Percentiles rank a stretch among this genome's conserved stretches.
Conservation (phyloP, 53 echinoderm and acorn worm species). For the Patiria pectinifera region DNA sequence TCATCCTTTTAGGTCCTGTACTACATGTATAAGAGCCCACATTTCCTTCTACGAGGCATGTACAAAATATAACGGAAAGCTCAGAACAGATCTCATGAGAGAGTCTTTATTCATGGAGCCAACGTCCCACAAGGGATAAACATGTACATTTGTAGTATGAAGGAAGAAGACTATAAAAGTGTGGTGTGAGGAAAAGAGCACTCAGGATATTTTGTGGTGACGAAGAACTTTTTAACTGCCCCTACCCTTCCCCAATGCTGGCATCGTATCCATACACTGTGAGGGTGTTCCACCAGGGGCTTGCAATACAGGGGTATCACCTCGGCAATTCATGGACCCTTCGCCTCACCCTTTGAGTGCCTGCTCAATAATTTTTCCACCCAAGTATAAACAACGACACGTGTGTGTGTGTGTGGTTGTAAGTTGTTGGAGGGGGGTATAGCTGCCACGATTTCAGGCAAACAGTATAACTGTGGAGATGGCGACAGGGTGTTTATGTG, state of each 20-base stretch:
- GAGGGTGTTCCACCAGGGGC: background rate
- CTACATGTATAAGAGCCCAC: too few relatives aligned
- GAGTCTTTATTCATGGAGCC: too few relatives aligned
- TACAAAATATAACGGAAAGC: too few relatives aligned
- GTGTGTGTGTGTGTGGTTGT: conserved; percentile 2
- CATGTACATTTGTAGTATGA: too few relatives aligned
- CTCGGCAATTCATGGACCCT: background rate
- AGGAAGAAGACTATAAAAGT: too few relatives aligned
- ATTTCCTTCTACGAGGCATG: too few relatives aligned
- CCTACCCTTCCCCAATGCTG: background rate
- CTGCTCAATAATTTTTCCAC: background rate
- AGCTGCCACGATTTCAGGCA: background rate
- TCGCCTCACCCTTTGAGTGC: conserved; percentile 21
- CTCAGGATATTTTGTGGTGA: background rate
- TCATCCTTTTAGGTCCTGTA: background rate
- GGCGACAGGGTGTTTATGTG: conserved; percentile 26
- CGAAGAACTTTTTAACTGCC: background rate
- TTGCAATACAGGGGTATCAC: background rate
- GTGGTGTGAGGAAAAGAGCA: background rate
- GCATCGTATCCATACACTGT: background rate
- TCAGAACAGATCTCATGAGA: too few relatives aligned
- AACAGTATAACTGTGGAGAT: background rate
- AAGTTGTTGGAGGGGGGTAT: background rate
- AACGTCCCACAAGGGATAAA: too few relatives aligned
- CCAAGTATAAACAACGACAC: conserved; percentile 6